Base-by-base conservation (phyloP, 2,888 invertebrate genomes). In the Rhyacophila evoluta region DNA sequence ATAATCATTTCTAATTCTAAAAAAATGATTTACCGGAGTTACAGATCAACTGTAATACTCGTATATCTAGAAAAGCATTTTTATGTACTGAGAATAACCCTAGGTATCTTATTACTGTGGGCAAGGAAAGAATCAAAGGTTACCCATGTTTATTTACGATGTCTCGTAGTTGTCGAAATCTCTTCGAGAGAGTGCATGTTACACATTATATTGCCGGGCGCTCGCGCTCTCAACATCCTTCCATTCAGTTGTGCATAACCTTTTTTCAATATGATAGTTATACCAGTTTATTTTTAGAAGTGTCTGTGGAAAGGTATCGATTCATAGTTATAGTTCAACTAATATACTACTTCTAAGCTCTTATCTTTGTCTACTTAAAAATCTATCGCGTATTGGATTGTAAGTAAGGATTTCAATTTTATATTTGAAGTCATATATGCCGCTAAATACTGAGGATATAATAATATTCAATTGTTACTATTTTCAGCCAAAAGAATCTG, bases 141-240 rank as follows among this genome's bases (percentile, higher is more conserved):
- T 55, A 55, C 19, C n/a, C 55, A 55, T 55, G 55, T 55, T 55
- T 55, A 55, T 55, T 55, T 55, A 55, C 55, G 25, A 55, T 55
- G 25, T 55, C 15, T 41, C 41, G 19, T 41, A 41, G 25, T 19
- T 41, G 55, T 55, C 25, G 55, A 55, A 55, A 55, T 25, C 8
- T 55, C 29, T 19, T 12, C 29, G 70, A 70, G 72, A 72, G 19
- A 55, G 25, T 72, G 55, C 74, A 71, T 77, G 77, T 73, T 73
- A 77, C 68, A 77, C 73, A 38, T 74, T 74, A 37, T 77, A 75
- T 76, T 36, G 25, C 39, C 68, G n/a, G 38, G 29, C 37, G 27
- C 72, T 8, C 38, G 15, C 8, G 72, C 19, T 27, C 25, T 36
- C 37, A 37, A 36, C 12, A 11, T 6, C 19, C 19, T 5, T 8